Evolutionary conservation across 2,113 vertebrate genomes (phyloP).

Genomic region (Peucedramus taeniatus): DNA sequence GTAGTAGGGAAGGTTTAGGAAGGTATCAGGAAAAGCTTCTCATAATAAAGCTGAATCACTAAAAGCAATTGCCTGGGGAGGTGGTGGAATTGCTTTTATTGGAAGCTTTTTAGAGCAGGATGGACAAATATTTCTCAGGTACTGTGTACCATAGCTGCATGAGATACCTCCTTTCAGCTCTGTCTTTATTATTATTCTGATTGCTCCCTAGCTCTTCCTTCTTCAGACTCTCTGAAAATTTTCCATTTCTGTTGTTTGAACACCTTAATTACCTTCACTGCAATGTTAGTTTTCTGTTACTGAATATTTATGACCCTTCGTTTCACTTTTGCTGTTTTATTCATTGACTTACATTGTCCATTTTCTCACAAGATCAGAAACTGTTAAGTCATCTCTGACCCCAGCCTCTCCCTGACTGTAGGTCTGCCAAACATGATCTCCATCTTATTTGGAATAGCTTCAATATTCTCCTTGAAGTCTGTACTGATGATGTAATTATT

Average conservation of each 20-base stretch:
- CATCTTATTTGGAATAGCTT: neutral
- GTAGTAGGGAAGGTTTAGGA: neutral
- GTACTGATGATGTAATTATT: neutral
- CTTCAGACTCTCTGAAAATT: neutral
- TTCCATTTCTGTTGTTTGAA: neutral
- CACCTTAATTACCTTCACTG: neutral
- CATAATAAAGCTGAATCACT: neutral
- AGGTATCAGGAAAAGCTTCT: conserved; percentile 3
- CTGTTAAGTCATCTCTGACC: neutral
- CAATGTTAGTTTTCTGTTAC: neutral
- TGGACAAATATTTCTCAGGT: neutral
- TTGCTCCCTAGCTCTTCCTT: neutral
- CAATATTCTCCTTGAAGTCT: neutral
- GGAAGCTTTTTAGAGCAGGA: neutral
- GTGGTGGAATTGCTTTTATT: conserved; percentile 22
- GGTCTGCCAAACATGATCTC: neutral
- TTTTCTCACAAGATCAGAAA: neutral
- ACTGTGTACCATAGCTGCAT: neutral
- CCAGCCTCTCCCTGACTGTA: neutral
- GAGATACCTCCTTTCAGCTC: neutral
- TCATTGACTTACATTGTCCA: neutral
- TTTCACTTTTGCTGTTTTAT: neutral
- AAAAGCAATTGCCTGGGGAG: neutral
- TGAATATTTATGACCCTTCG: neutral
- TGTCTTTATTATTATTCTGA: neutral